Conservation (phyloP, 2,888 invertebrate species). For the Allacma fusca region DNA sequence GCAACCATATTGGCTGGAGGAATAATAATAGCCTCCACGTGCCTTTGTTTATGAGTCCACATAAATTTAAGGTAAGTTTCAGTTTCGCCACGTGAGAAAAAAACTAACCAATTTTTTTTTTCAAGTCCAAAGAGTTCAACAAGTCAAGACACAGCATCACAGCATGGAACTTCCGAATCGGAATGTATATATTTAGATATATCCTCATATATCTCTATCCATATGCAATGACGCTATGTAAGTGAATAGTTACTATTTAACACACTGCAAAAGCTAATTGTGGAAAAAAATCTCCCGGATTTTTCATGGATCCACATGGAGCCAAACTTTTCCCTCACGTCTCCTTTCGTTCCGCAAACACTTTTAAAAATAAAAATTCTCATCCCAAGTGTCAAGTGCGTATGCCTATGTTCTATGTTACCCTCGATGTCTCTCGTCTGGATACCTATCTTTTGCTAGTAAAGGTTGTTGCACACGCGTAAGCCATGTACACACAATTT, state of each 20-base stretch:
- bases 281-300: slow-evolving; percentile 8
- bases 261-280: not conserved
- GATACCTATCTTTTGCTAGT: not conserved
- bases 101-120: slow-evolving; percentile 14
- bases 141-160: slow-evolving; percentile 3
- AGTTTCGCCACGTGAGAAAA: slow-evolving; percentile 17
- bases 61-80: slow-evolving; percentile 16
- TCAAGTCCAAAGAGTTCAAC: slow-evolving; percentile 23
- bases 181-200: not conserved
- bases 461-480: slow-evolving; percentile 1
- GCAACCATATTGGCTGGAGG: slow-evolving; percentile 12
- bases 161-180: slow-evolving; percentile 16
- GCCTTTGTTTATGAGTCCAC: slow-evolving; percentile 12
- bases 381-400: slow-evolving; percentile 3
- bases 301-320: slow-evolving; percentile 9
- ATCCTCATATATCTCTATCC: not conserved
- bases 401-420: not conserved
- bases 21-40: slow-evolving; percentile 16
- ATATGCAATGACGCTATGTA: not conserved
- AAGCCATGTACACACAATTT: too few species aligned
- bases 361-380: slow-evolving; percentile 1
- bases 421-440: not conserved
- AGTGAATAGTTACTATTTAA: too few species aligned
- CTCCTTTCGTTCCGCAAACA: slow-evolving; percentile 4
- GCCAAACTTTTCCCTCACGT: slow-evolving; percentile 1